Conservation (phyloP, 2,113 vertebrate species). For the Toxotes chatareus region DNA sequence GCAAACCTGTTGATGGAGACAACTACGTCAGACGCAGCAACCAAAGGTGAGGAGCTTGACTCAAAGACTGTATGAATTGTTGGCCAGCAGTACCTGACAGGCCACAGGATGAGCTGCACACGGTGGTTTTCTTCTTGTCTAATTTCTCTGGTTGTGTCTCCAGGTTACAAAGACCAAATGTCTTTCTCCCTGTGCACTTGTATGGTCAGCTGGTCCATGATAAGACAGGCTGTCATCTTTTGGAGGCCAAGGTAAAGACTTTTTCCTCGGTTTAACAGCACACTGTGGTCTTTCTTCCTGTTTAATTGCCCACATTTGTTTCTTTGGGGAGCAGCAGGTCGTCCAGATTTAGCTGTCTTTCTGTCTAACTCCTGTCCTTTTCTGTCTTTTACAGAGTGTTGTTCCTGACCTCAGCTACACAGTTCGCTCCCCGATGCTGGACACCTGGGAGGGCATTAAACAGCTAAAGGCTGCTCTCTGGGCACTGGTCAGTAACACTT, state of each 20-base stretch:
- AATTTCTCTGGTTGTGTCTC: constrained; percentile 37
- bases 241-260: constrained; percentile 92
- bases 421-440: constrained; percentile 94
- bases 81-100: neutral
- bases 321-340: neutral
- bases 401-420: constrained; percentile 96
- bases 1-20: constrained; percentile 97
- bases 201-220: constrained; percentile 98
- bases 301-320: neutral
- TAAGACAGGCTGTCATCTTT: constrained; percentile 96
- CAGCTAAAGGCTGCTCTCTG: constrained; percentile 98
- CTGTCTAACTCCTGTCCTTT: neutral
- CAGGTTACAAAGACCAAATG: constrained; percentile 97
- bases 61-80: neutral
- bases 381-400: constrained; percentile 86
- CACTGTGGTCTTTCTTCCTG: neutral
- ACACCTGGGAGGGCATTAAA: constrained; percentile 99
- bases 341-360: neutral
- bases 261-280: neutral
- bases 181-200: constrained; percentile 96
- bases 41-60: constrained; percentile 86
- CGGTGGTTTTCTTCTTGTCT: neutral
- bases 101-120: neutral
- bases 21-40: constrained; percentile 98
- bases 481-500: constrained; percentile 90